phyloP scores from a whole-genome alignment of 1,140 invertebrate species.

The Cheumatopsyche charites region DNA sequence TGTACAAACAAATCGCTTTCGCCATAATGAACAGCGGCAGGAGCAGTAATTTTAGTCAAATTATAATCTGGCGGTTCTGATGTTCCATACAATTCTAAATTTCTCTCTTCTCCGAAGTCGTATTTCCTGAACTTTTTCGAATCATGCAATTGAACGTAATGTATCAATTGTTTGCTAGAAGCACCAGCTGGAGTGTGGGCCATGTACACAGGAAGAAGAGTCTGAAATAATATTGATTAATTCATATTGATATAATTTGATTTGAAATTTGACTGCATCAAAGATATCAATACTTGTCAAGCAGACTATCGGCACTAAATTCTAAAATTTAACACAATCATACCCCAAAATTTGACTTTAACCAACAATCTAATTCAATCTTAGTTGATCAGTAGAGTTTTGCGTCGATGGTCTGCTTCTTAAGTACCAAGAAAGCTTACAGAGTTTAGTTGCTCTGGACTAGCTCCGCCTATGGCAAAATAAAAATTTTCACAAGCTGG shows the following conservation, averaged over 20 bases:
- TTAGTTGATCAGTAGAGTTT: background rate
- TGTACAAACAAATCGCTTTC: slow-evolving; percentile 67
- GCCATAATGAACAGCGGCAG: slow-evolving; percentile 69
- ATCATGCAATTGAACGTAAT: slow-evolving; percentile 68
- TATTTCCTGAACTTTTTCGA: slow-evolving; percentile 58
- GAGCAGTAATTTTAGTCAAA: slow-evolving; percentile 64
- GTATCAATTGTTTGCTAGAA: slow-evolving; percentile 75
- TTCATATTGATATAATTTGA: background rate
- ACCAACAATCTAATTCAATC: background rate
- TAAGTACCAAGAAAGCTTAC: background rate
- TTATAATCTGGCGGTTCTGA: slow-evolving; percentile 67
- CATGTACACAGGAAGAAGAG: slow-evolving; percentile 73
- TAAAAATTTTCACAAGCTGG: background rate
- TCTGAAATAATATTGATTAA: slow-evolving; percentile 51
- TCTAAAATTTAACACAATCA: background rate
- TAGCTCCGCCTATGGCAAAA: background rate
- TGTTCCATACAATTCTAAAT: slow-evolving; percentile 57
- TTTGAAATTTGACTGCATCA: background rate
- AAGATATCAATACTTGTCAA: background rate
- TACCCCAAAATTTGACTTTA: background rate
- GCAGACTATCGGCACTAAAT: background rate
- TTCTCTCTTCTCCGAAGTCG: slow-evolving; percentile 57
- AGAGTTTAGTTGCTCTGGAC: background rate
- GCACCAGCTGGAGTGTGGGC: slow-evolving; percentile 80
- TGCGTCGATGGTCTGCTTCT: background rate